phyloP scores from a whole-genome alignment of 1,140 invertebrate species.

The Drosophila burlai region DNA sequence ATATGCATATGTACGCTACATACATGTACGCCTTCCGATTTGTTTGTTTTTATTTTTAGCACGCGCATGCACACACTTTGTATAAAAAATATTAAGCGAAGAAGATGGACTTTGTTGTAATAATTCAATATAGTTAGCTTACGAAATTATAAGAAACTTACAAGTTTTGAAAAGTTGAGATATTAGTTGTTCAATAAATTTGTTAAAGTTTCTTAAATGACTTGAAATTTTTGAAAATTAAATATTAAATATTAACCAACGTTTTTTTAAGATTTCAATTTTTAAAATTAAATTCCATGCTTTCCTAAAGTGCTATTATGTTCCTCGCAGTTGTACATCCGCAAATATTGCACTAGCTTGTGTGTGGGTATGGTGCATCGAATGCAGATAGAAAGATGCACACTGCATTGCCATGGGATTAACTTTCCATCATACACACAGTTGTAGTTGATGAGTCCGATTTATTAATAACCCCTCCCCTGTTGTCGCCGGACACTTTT shows the following conservation, averaged over 20 bases:
- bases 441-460: conserved; percentile 13
- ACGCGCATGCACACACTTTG: conserved; percentile 42
- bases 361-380: conserved; percentile 24
- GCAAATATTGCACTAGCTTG: conserved; percentile 4
- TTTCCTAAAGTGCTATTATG: not conserved
- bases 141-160: no score
- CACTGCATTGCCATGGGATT: conserved; percentile 14
- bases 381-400: conserved; percentile 27
- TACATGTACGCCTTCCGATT: conserved; percentile 43
- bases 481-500: not conserved
- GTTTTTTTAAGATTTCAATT: not conserved
- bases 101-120: not conserved
- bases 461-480: conserved; percentile 26
- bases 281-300: not conserved
- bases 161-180: no score
- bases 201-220: no score
- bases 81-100: conserved; percentile 26
- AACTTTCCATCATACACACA: conserved; percentile 15
- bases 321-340: no score
- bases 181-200: no score
- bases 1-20: conserved; percentile 20
- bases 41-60: conserved; percentile 56
- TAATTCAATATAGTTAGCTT: not conserved
- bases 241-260: no score
- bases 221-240: no score